Evolutionary conservation across 2,888 invertebrate genomes (phyloP).

Genomic region (Tipula unca): DNA sequence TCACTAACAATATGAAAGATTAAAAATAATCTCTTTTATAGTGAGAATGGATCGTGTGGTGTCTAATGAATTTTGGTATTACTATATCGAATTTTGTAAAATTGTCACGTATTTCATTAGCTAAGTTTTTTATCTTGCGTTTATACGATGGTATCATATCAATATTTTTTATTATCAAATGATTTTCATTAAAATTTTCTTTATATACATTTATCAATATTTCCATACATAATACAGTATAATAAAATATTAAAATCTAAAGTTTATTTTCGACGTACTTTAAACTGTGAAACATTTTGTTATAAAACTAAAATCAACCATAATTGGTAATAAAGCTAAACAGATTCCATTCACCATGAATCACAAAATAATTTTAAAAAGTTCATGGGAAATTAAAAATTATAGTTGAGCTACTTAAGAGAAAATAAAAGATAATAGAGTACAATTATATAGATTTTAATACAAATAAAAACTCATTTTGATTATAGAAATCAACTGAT

Average conservation of each 20-base stretch:
- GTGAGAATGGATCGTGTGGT: not conserved
- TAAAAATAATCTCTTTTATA: not conserved
- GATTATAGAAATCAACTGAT: too few species aligned
- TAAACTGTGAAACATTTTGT: too few species aligned
- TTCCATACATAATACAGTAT: not conserved
- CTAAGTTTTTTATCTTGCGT: constrained; percentile 1
- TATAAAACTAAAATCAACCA: too few species aligned
- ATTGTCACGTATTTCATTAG: constrained; percentile 21
- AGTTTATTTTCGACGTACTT: not conserved
- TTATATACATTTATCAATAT: not conserved
- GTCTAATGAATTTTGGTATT: not conserved
- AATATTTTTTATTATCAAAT: not conserved
- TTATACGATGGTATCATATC: not conserved
- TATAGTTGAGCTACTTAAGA: too few species aligned
- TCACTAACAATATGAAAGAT: not conserved
- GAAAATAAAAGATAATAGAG: too few species aligned
- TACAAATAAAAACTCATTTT: too few species aligned
- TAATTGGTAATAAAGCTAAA: too few species aligned
- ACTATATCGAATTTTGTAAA: constrained; percentile 1
- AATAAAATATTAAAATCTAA: not conserved
- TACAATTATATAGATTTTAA: too few species aligned
- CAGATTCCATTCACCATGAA: too few species aligned
- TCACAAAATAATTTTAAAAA: too few species aligned
- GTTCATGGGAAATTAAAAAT: too few species aligned
- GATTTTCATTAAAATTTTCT: not conserved